phyloP scores from a whole-genome alignment of 2,888 invertebrate species.

The Dorcus hopei region DNA sequence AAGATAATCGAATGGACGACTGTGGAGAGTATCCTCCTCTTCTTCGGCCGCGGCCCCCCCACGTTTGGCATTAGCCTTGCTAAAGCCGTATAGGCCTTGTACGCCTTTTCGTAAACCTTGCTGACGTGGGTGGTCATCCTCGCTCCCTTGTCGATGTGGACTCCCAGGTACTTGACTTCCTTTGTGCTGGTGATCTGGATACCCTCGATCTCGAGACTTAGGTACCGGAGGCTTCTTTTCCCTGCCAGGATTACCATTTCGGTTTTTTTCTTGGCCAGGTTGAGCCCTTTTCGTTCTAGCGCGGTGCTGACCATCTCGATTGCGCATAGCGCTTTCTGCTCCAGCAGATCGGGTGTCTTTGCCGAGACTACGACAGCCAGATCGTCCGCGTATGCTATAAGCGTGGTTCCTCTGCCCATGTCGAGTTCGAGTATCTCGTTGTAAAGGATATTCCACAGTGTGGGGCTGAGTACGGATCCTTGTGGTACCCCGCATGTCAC shows the following conservation, averaged over 20 bases:
- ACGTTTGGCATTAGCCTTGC: constrained; percentile 2
- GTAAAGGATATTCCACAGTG: constrained; percentile 15
- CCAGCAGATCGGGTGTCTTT: too few relatives aligned
- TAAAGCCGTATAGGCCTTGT: not conserved
- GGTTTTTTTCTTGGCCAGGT: too few relatives aligned
- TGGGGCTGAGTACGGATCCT: constrained; percentile 5
- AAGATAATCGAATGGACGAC: too few relatives aligned
- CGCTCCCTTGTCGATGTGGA: not conserved
- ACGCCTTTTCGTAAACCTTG: not conserved
- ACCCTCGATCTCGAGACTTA: not conserved
- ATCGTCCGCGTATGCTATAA: too few relatives aligned
- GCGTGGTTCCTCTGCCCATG: not conserved
- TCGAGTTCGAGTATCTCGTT: constrained; percentile 13
- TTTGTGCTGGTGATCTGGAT: not conserved
- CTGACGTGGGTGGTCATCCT: constrained; percentile 4
- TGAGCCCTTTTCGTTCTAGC: too few relatives aligned
- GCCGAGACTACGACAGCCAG: too few relatives aligned
- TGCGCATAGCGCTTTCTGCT: too few relatives aligned
- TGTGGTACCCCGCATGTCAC: constrained; percentile 20
- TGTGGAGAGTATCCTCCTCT: constrained; percentile 2
- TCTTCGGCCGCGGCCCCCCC: constrained; percentile 3
- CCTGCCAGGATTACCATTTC: too few relatives aligned
- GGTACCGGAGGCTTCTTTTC: too few relatives aligned
- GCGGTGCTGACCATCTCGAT: too few relatives aligned
- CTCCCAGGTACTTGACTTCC: constrained; percentile 5